Percentiles rank a stretch among this genome's conserved stretches.
These are phyloP conservation scores for Perca flavescens DNA, from an alignment of 2,113 vertebrate species.

Conservation along the genomic window DNA sequence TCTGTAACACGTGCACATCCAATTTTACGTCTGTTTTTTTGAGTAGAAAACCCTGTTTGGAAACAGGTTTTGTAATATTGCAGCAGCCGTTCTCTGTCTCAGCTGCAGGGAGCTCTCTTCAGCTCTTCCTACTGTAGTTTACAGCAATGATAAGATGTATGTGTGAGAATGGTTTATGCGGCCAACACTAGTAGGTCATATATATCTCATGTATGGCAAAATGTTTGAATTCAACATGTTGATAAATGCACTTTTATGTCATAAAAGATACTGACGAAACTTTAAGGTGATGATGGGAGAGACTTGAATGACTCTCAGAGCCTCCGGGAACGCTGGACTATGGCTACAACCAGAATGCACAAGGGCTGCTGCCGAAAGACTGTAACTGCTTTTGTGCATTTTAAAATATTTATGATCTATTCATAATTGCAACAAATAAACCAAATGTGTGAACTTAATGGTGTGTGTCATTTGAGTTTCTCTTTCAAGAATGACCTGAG, in stretches of 20 bases:
- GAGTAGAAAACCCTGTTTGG: conserved; percentile 48
- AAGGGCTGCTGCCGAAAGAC: conserved; percentile 62
- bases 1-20: conserved; percentile 51
- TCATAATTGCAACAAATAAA: conserved; percentile 80
- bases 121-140: conserved; percentile 53
- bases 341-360: conserved; percentile 45
- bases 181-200: conserved; percentile 28
- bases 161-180: conserved; percentile 40
- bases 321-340: conserved; percentile 30
- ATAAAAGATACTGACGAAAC: conserved; percentile 23
- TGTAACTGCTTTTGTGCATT: conserved; percentile 74
- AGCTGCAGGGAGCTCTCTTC: conserved; percentile 49
- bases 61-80: conserved; percentile 57
- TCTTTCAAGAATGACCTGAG: background rate
- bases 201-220: conserved; percentile 27
- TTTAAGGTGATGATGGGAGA: conserved; percentile 11
- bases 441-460: conserved; percentile 71
- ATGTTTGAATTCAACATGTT: conserved; percentile 51
- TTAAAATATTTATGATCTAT: conserved; percentile 73
- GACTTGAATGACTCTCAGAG: conserved; percentile 53
- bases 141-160: conserved; percentile 41
- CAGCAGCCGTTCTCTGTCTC: conserved; percentile 51
- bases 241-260: conserved; percentile 64
- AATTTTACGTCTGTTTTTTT: conserved; percentile 39
- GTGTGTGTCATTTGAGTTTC: conserved; percentile 19